Percentiles rank a stretch among this genome's conserved stretches.
These are phyloP conservation scores for Ochropleura leucogaster DNA, from an alignment of 2,888 invertebrate species.

Conservation along the genomic window DNA sequence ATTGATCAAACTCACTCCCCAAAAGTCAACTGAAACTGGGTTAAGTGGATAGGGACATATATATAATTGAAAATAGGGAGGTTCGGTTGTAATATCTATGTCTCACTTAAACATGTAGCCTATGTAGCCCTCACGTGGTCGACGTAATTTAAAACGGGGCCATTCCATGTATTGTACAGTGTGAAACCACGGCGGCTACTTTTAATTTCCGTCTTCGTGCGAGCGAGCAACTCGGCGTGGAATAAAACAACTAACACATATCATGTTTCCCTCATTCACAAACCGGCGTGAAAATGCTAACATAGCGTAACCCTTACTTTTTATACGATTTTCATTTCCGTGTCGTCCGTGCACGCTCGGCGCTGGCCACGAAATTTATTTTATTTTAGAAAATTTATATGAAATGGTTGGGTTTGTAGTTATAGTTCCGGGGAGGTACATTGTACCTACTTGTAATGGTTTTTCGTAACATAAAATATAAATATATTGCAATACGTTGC, in stretches of 20 bases:
- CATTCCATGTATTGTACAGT: slow-evolving; percentile 54
- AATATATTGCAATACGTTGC: slow-evolving; percentile 33
- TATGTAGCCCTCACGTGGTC: slow-evolving; percentile 21
- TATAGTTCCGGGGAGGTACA: not conserved
- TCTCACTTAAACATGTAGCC: slow-evolving; percentile 14
- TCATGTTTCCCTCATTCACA: slow-evolving; percentile 56
- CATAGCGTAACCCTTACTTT: slow-evolving; percentile 58
- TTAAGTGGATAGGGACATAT: slow-evolving; percentile 51
- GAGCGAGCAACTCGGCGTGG: slow-evolving; percentile 36
- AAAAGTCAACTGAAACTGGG: slow-evolving; percentile 57
- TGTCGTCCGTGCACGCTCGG: slow-evolving; percentile 28
- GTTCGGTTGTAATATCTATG: slow-evolving; percentile 25
- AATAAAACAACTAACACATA: slow-evolving; percentile 59
- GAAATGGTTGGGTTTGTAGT: slow-evolving; percentile 3
- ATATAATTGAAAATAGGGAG: slow-evolving; percentile 50
- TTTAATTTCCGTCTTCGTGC: slow-evolving; percentile 64
- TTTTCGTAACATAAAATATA: slow-evolving; percentile 2
- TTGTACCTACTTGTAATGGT: not conserved
- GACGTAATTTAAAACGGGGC: slow-evolving; percentile 43
- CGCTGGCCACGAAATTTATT: slow-evolving; percentile 39
- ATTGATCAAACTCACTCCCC: slow-evolving; percentile 60
- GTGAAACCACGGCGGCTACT: slow-evolving; percentile 54
- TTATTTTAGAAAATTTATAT: slow-evolving; percentile 41
- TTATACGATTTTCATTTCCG: slow-evolving; percentile 59
- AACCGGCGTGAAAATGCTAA: slow-evolving; percentile 56